Conservation (phyloP, 2,113 vertebrate genomes). For the sheep (Ovis aries) region ARS-UI_Ramb_v3.0 NC_056080.1:93723501-93724000, state of each 20-base stretch:
- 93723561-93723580: neutral
- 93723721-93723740: neutral
- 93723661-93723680: neutral
- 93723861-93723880: too few species aligned
- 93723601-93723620: constrained; percentile 3
- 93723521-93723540: neutral
- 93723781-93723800: neutral
- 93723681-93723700: neutral
- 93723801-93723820: neutral
- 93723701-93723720: neutral
- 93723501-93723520: neutral
- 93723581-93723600: constrained; percentile 14
- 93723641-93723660: neutral
- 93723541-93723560: neutral
- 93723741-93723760: neutral
- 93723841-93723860: too few species aligned
- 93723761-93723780: neutral
- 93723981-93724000: too few species aligned
- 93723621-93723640: constrained; percentile 21
- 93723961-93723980: too few species aligned
- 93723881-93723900: too few species aligned
- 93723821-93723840: neutral
- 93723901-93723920: too few species aligned
- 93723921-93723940: too few species aligned
- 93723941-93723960: too few species aligned